phyloP scores from a whole-genome alignment of 2,888 invertebrate species.

The Octonoba sinensis region DNA sequence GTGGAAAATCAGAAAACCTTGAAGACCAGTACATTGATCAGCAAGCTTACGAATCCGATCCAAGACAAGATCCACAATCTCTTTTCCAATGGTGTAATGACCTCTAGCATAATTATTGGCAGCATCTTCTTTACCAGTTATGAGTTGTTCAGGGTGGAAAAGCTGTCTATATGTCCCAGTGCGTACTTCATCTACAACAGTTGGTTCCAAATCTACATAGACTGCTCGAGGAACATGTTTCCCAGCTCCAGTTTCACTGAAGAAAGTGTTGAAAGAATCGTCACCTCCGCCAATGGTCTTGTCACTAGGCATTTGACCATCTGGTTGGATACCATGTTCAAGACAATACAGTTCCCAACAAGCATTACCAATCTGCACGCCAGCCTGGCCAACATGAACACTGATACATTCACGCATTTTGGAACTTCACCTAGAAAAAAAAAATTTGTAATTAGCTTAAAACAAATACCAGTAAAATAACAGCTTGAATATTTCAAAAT shows the following conservation, averaged over 20 bases:
- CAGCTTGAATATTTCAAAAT: too few relatives aligned
- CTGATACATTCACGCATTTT: constrained; percentile 72
- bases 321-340: too few relatives aligned
- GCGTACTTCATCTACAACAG: constrained; percentile 78
- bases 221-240: constrained; percentile 90
- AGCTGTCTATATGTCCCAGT: constrained; percentile 72
- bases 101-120: constrained; percentile 74
- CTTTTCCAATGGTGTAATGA: constrained; percentile 81
- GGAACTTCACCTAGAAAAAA: not conserved
- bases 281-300: constrained; percentile 85
- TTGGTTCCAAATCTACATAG: constrained; percentile 90
- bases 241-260: constrained; percentile 82
- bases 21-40: constrained; percentile 70
- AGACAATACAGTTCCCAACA: constrained; percentile 70
- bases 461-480: too few relatives aligned
- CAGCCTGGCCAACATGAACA: constrained; percentile 74
- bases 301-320: constrained; percentile 90
- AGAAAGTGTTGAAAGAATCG: constrained; percentile 75
- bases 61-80: constrained; percentile 77
- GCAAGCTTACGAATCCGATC: constrained; percentile 73
- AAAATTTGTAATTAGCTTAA: too few relatives aligned
- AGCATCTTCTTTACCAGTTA: constrained; percentile 73
- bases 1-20: constrained; percentile 70
- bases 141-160: constrained; percentile 71
- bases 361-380: constrained; percentile 67